Evolutionary conservation across 1,140 invertebrate genomes (phyloP).

Genomic region (Drosophila serrata): DNA sequence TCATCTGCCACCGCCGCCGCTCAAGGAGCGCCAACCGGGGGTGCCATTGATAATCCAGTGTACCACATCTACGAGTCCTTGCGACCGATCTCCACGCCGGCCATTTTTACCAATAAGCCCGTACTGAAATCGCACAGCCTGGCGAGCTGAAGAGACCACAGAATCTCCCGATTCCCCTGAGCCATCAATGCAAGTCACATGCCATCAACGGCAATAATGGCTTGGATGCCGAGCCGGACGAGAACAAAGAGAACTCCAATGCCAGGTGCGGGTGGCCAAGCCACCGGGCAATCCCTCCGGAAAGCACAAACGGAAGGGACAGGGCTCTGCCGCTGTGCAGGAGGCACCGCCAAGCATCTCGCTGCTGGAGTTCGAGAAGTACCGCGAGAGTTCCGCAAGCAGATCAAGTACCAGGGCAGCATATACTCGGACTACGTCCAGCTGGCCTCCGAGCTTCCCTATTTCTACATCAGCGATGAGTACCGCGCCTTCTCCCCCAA

Average conservation of each 20-base stretch:
- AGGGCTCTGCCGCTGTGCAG: constrained; percentile 19
- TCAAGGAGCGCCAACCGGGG: constrained; percentile 76
- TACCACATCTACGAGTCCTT: constrained; percentile 92
- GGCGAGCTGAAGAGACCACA: constrained; percentile 86
- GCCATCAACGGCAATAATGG: constrained; percentile 35
- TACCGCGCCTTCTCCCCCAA: constrained; percentile 94
- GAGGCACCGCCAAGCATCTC: constrained; percentile 71
- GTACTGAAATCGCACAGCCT: constrained; percentile 88
- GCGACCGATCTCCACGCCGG: constrained; percentile 85
- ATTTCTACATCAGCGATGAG: constrained; percentile 97
- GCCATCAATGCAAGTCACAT: constrained; percentile 58
- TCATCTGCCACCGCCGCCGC: constrained; percentile 47
- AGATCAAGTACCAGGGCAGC: constrained; percentile 95
- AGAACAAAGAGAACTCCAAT: constrained; percentile 77
- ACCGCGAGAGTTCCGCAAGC: constrained; percentile 96
- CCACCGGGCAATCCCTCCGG: constrained; percentile 22
- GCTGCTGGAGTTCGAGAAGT: constrained; percentile 87
- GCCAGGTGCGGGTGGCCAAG: constrained; percentile 24
- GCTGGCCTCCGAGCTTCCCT: constrained; percentile 94
- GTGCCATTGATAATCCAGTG: constrained; percentile 89
- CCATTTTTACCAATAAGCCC: constrained; percentile 85
- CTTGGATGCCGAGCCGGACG: constrained; percentile 61
- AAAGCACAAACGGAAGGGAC: constrained; percentile 62
- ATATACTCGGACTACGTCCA: constrained; percentile 95
- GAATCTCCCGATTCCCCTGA: constrained; percentile 37